Evolutionary conservation across 2,888 invertebrate genomes (phyloP).

Genomic region (Amblyjoppa fuscipennis): DNA sequence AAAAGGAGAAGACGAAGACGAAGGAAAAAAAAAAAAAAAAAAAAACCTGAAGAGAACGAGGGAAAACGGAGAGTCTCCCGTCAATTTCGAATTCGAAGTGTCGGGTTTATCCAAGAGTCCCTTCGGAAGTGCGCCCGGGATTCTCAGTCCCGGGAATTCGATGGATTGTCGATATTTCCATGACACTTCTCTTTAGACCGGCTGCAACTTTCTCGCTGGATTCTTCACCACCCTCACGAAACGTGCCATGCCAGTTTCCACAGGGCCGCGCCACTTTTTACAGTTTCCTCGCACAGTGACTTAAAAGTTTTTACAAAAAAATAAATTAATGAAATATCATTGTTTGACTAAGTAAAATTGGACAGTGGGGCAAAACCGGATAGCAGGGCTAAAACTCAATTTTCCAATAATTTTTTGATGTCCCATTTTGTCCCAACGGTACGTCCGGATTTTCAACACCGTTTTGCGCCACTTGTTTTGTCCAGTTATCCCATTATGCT

Average conservation of each 20-base stretch:
- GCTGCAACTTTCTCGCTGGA: constrained; percentile 30
- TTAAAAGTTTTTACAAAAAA: not conserved
- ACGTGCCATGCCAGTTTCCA: constrained; percentile 28
- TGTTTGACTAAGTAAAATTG: no score
- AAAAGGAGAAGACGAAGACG: constrained; percentile 9
- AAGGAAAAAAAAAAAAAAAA: constrained; percentile 14
- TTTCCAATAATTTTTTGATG: no score
- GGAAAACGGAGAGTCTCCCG: constrained; percentile 37
- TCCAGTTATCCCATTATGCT: no score
- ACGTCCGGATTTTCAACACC: no score
- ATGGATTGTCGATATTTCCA: constrained; percentile 68
- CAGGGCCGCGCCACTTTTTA: not conserved
- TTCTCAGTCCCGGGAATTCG: constrained; percentile 52
- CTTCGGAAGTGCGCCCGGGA: constrained; percentile 32
- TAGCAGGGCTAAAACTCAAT: no score
- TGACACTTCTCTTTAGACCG: constrained; percentile 55
- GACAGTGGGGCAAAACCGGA: no score
- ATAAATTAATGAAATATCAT: no score
- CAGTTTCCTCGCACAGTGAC: not conserved
- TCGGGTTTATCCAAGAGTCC: constrained; percentile 32
- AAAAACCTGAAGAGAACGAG: constrained; percentile 8
- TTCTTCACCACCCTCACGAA: not conserved
- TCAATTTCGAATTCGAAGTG: constrained; percentile 57
- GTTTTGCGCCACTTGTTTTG: no score
- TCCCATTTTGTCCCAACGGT: no score